phyloP scores from a whole-genome alignment of 2,888 invertebrate genomes.

The Platycnemis pennipes region DNA sequence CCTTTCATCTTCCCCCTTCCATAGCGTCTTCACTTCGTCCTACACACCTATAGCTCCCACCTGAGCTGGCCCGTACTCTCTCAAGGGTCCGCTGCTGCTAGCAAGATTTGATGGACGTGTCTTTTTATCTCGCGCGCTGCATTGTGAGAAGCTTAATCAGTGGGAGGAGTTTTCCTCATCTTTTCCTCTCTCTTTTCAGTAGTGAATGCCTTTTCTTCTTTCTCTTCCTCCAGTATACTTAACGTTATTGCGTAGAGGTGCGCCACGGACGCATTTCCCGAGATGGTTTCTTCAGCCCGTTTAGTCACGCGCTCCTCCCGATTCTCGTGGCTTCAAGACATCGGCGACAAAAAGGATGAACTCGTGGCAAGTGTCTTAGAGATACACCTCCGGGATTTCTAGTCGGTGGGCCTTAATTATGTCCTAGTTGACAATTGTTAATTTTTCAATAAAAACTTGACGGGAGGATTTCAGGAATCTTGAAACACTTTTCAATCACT shows the following conservation, averaged over 20 bases:
- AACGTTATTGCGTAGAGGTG: constrained; percentile 45
- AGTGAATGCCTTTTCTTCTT: neutral
- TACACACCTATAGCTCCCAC: neutral
- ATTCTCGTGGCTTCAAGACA: neutral
- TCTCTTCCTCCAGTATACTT: constrained; percentile 41
- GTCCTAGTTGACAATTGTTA: neutral
- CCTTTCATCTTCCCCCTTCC: neutral
- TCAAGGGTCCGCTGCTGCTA: constrained; percentile 28
- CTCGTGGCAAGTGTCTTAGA: neutral
- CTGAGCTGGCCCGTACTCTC: neutral
- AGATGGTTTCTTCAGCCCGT: neutral
- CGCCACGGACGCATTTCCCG: neutral
- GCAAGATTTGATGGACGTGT: constrained; percentile 53
- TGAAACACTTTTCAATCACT: too few relatives aligned
- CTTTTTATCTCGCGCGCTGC: constrained; percentile 39
- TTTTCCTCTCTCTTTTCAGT: neutral
- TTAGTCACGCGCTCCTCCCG: neutral
- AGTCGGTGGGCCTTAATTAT: neutral
- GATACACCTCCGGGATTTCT: too few relatives aligned
- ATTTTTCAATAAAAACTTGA: too few relatives aligned
- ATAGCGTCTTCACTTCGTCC: neutral
- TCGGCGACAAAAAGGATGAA: neutral
- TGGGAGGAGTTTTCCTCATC: constrained; percentile 34
- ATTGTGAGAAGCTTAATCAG: constrained; percentile 45
- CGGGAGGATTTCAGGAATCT: too few relatives aligned